Base-by-base conservation (phyloP, 1,140 invertebrate genomes). In the Diplogasteroides magnus region DNA sequence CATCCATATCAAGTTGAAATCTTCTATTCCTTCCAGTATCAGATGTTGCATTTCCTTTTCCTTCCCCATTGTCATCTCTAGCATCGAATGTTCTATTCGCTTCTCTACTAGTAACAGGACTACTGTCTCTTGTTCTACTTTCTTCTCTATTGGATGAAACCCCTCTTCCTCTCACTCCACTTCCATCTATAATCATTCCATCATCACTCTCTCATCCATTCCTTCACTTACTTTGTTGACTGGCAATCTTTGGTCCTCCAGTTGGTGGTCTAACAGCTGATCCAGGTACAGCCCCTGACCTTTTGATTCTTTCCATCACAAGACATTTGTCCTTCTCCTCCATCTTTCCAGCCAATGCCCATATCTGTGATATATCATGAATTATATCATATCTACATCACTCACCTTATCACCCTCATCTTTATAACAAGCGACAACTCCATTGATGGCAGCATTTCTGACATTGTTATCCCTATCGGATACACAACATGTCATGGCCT, bases 401-500 rank as follows among this genome's bases (percentile, higher is more conserved):
- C 23, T 61, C 31, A 97, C 87, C 83, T 89, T 89, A 79, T 97
- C 93, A 0, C 93, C 94, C 72, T 93, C 90, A 27, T 93, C 86
- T 82, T 90, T 90, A 83, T 93, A 97, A 0, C 91, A 93, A 77
- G 90, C 89, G 19, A 96, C 91, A 59, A 96, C 88, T 77, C 91
- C 92, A 85, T 97, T 98, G 1, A 98, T 86, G 1, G 95, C 94
- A 14, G 93, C 93, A 84, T 91, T 96, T 64, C 95, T 87, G 57
- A 98, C 95, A n/a, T 90, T 89, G 85, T 93, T 97, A 84, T 98
- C 95, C 32, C 93, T 85, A 85, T 98, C 94, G 0, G 91, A 90
- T 77, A 98, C 96, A 81, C 96, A 93, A 60, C 90, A 89, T 0
- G 93, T 93, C 23, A 98, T 89, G 85, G 94, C 91, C 83, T 94